Base-by-base conservation (phyloP, 2,888 invertebrate genomes). In the Cataglyphis livida region DNA sequence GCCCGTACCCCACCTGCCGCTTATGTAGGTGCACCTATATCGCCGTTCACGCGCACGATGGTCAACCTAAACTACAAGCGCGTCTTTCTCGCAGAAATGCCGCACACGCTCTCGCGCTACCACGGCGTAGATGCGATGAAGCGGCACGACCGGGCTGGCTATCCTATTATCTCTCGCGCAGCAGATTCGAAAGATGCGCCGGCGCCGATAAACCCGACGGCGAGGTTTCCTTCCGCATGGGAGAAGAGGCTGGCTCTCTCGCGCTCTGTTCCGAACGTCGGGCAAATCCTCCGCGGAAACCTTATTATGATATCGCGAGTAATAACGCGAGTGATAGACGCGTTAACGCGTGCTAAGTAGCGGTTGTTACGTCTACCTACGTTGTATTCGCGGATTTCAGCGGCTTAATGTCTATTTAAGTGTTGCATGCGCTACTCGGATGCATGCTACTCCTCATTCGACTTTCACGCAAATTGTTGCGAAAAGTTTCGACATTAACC, bases 21-120 rank as follows among this genome's bases (percentile, higher is more conserved):
- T 85, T 84, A 84, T 82, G 81, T 84, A 75, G 82, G 74, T 83
- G 84, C 88, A 85, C 70, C 84, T 87, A 87, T 82, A 79, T 76
- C 81, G 81, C 70, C 81, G 64, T 12, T 51, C 48, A 51, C 38
- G 65, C 38, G 51, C 70, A 71, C 81, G 81, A 87, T 85, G 90
- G 87, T 89, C 90, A 88, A 87, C 81, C 74, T 74, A 81, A 88
- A 82, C 76, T 74, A 75, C 28, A 64, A 75, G 66, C 64, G 64
- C 44, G 51, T 83, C 74, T 64, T 35, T 83, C 61, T 83, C 70
- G 83, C 70, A 65, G 76, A 75, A 84, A 84, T 64, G 48, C 38
- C 62, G 62, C 12, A 21, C 61, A 35, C 44, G 35, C 41, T 65
- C 51, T 76, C 78, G 79, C 35, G 62, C 75, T 75, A 75, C 62